Percentiles rank a stretch among this genome's conserved stretches.
phyloP scores from a whole-genome alignment of 2,888 invertebrate genomes.

The Gymnosoma rotundatum region DNA sequence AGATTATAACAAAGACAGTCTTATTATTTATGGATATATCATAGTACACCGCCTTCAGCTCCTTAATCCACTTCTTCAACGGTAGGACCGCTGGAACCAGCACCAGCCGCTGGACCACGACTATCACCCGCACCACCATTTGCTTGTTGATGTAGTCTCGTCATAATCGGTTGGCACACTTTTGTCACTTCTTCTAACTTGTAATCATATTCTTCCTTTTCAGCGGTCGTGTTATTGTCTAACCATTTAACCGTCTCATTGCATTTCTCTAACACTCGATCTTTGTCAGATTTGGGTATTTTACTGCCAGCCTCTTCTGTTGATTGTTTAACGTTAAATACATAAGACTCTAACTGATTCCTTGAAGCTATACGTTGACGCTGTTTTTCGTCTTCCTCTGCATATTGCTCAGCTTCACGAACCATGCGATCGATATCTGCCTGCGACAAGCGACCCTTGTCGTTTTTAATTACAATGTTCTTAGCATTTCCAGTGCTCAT shows the following conservation, averaged over 20 bases:
- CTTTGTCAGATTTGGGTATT: slow-evolving; percentile 87
- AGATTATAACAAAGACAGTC: no score
- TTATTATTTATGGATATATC: neutral
- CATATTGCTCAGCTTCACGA: slow-evolving; percentile 87
- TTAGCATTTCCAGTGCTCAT: slow-evolving; percentile 86
- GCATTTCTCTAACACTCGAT: slow-evolving; percentile 85
- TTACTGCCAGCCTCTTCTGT: slow-evolving; percentile 86
- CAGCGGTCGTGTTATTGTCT: slow-evolving; percentile 89
- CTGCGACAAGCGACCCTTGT: slow-evolving; percentile 89
- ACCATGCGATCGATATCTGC: slow-evolving; percentile 91
- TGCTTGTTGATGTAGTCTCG: slow-evolving; percentile 78
- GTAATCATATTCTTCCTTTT: slow-evolving; percentile 88
- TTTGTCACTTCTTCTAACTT: slow-evolving; percentile 79
- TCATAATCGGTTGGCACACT: slow-evolving; percentile 83
- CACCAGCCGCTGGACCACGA: slow-evolving; percentile 84
- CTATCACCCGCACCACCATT: slow-evolving; percentile 82
- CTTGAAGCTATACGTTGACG: slow-evolving; percentile 87
- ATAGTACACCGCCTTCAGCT: no score
- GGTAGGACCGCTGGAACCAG: slow-evolving; percentile 82
- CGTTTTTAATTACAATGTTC: slow-evolving; percentile 91
- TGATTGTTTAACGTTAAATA: slow-evolving; percentile 88
- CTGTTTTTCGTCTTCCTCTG: slow-evolving; percentile 88
- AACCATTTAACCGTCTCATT: slow-evolving; percentile 88
- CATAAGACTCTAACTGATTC: slow-evolving; percentile 88
- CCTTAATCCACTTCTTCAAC: slow-evolving; percentile 80